Conservation (phyloP, 2,797 vertebrate genomes). For the Gymnothorax reevesii region DNA sequence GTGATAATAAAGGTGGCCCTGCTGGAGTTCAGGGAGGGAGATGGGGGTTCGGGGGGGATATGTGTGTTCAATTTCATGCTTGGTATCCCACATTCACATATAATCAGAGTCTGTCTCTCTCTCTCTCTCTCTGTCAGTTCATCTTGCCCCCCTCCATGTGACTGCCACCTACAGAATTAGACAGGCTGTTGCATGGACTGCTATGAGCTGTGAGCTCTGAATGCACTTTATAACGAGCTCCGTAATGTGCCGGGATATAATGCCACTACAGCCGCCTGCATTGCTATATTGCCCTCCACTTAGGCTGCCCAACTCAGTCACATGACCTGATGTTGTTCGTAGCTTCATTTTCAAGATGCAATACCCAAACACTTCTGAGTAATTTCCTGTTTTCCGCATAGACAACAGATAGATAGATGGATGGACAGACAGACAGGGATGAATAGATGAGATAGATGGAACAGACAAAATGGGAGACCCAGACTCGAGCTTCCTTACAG, state of each 20-base stretch:
- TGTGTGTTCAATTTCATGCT: conserved; percentile 5
- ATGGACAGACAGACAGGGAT: too few relatives aligned
- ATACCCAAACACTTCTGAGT: too few relatives aligned
- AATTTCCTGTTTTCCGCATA: too few relatives aligned
- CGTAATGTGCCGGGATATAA: neutral
- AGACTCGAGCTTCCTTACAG: too few relatives aligned
- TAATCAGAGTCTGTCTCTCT: neutral
- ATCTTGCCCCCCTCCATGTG: neutral
- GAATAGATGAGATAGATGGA: too few relatives aligned
- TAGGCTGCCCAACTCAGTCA: too few relatives aligned
- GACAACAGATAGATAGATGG: too few relatives aligned
- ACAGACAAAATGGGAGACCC: too few relatives aligned
- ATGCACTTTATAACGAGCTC: neutral
- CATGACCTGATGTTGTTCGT: too few relatives aligned
- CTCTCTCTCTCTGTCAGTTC: neutral
- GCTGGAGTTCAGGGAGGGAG: neutral
- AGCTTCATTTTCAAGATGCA: too few relatives aligned
- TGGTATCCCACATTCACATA: neutral
- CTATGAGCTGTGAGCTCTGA: neutral
- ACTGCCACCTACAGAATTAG: neutral
- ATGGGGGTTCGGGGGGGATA: neutral
- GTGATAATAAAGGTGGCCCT: neutral
- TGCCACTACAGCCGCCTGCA: too few relatives aligned
- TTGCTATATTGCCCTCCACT: too few relatives aligned
- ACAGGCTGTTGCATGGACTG: neutral